Evolutionary conservation across 2,113 vertebrate genomes (phyloP).

Genomic region (Aptenodytes forsteri): DNA sequence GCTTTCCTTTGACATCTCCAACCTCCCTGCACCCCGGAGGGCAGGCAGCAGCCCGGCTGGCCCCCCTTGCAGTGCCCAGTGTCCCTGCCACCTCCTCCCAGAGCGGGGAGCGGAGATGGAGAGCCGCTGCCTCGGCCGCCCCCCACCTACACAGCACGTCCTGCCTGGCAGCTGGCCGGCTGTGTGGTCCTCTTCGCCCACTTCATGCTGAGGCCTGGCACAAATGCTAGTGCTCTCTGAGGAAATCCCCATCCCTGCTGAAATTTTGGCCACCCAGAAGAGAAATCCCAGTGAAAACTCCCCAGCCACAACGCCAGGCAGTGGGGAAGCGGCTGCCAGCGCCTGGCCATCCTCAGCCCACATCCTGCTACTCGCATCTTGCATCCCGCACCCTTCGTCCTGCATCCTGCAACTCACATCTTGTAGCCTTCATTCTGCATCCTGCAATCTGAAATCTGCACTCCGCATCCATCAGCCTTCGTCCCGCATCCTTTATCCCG

Average conservation of each 20-base stretch:
- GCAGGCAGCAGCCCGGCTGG: accelerated
- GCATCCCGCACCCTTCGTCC: background rate
- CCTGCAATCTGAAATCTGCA: background rate
- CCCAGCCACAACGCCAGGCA: background rate
- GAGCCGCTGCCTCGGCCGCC: background rate
- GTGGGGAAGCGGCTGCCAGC: background rate
- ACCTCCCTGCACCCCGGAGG: accelerated
- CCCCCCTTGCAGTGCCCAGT: accelerated
- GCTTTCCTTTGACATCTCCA: background rate
- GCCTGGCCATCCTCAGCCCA: background rate
- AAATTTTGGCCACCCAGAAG: background rate
- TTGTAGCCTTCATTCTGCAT: background rate
- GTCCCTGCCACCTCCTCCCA: background rate
- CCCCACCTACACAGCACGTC: background rate
- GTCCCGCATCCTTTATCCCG: background rate
- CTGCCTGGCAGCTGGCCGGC: background rate
- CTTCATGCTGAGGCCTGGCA: background rate
- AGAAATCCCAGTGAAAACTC: slow-evolving; percentile 12
- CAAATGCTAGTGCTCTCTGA: background rate
- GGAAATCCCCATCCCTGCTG: background rate
- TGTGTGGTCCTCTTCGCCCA: background rate
- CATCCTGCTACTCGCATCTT: accelerated
- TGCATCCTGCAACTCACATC: accelerated
- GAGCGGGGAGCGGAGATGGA: background rate
- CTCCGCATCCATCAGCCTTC: background rate